Evolutionary conservation across 1,140 invertebrate genomes (phyloP), one percentile per base, ranked within the genome.

Genomic region (Meteorus sp.): DNA sequence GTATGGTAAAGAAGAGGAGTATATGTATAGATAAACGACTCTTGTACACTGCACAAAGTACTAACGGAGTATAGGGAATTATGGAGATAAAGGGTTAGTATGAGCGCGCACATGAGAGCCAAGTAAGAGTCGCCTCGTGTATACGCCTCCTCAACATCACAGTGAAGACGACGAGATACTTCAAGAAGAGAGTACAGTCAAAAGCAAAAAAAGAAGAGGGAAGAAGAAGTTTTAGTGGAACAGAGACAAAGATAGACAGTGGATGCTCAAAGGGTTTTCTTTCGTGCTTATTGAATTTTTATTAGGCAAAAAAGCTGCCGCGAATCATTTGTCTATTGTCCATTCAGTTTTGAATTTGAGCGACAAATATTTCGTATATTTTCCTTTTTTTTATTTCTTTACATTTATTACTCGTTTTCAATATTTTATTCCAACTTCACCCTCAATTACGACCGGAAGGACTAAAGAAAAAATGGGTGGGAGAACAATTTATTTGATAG

Each of bases 271-370:
- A 31, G 31, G 50, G 31, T 50, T 50, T 50, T 50, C 47, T n/a
- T 50, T 50, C 27, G 11, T n/a, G 29, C 47, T 52, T 31, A 19
- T 52, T 52, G 50, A 29, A 52, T 52, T 52, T 52, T 52, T 52
- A 52, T 52, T 35, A 52, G 19, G 29, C 31, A 35, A 31, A 52
- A 52, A 52, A 52, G 33, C 50, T 50, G 29, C 47, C 27, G 19
- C 35, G 25, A 52, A 31, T 52, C 50, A 22, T 52, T 52, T 52
- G 50, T 52, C 33, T 37, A 29, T 20, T 52, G 19, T 11, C 0
- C 31, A 52, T 52, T 52, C 33, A 11, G 6, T 33, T 39, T 39
- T 15, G 15, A 39, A 15, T 39, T 39, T 15, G 8, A 39, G 13
- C 9, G 27, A 29, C 27, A 9, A 29, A n/a, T n/a, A n/a, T n/a